Evolutionary conservation across 2,113 vertebrate genomes (phyloP).

Genomic region (Sphaerodactylus townsendi): DNA sequence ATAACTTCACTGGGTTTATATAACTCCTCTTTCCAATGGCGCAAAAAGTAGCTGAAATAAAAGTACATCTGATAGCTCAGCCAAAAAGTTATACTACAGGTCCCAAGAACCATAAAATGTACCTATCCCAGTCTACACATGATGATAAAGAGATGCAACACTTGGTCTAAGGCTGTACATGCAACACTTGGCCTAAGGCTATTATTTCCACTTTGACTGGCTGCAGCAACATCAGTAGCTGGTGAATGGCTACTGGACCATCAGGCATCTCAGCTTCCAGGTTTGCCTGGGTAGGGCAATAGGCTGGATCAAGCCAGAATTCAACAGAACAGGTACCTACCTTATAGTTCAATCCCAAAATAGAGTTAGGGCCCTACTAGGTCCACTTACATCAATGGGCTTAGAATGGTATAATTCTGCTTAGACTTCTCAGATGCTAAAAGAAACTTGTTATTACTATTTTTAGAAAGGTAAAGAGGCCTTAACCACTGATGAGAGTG

Average conservation of each 20-base stretch:
- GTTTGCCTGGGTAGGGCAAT: neutral
- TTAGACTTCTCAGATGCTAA: slow-evolving; percentile 22
- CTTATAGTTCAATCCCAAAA: no score
- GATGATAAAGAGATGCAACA: neutral
- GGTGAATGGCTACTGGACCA: neutral
- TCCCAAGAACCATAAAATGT: neutral
- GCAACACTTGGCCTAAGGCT: neutral
- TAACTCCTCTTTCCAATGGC: neutral
- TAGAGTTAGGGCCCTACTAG: no score
- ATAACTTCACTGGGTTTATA: neutral
- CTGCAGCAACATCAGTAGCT: neutral
- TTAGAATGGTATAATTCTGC: neutral
- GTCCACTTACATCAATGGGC: no score
- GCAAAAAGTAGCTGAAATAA: neutral
- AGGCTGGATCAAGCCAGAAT: neutral
- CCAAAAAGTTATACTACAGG: neutral
- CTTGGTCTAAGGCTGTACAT: no score
- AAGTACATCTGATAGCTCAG: neutral
- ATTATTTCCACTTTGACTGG: neutral
- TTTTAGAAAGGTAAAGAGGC: slow-evolving; percentile 16
- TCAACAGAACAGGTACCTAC: slow-evolving; percentile 19
- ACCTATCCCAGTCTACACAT: neutral
- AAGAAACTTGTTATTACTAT: slow-evolving; percentile 20
- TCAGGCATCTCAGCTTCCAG: neutral
- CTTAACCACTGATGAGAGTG: neutral